Percentiles rank a stretch among this genome's conserved stretches.
phyloP scores from a whole-genome alignment of 2,888 invertebrate genomes.

The Caenorhabditis sp. region DNA sequence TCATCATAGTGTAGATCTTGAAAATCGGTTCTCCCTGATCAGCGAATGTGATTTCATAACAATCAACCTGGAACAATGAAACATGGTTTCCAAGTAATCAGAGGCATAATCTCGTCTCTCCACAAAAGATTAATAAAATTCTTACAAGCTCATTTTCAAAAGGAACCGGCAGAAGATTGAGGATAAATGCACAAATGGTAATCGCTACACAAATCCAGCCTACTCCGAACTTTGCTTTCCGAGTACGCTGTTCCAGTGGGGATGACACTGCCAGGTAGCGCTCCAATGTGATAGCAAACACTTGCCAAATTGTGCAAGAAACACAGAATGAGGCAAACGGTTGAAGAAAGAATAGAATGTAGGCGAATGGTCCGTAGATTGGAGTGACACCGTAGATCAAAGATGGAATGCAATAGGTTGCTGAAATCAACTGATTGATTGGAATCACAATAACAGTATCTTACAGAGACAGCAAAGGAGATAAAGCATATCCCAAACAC shows the following conservation, averaged over 20 bases:
- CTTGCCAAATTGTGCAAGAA: constrained; percentile 82
- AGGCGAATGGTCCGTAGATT: constrained; percentile 78
- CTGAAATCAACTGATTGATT: constrained; percentile 23
- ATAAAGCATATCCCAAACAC: constrained; percentile 80
- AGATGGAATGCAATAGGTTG: constrained; percentile 72
- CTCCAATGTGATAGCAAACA: constrained; percentile 82
- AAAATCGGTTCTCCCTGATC: constrained; percentile 46
- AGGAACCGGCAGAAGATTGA: constrained; percentile 80
- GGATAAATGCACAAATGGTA: constrained; percentile 74
- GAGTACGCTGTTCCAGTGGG: constrained; percentile 81
- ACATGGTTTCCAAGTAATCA: constrained; percentile 31
- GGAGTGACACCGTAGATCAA: constrained; percentile 72
- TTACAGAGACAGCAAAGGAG: constrained; percentile 79
- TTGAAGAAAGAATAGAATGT: constrained; percentile 81
- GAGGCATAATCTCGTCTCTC: constrained; percentile 11
- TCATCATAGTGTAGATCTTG: constrained; percentile 76
- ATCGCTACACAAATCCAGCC: constrained; percentile 78
- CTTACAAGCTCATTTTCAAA: constrained; percentile 78
- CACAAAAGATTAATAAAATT: constrained; percentile 26
- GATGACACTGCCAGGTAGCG: constrained; percentile 80
- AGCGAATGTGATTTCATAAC: constrained; percentile 72
- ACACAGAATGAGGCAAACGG: constrained; percentile 83
- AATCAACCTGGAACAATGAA: constrained; percentile 70
- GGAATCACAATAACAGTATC: background rate
- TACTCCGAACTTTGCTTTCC: constrained; percentile 80